These are phyloP conservation scores for Noctua janthe DNA, from an alignment of 2,888 invertebrate genomes.

Conservation along the genomic window DNA sequence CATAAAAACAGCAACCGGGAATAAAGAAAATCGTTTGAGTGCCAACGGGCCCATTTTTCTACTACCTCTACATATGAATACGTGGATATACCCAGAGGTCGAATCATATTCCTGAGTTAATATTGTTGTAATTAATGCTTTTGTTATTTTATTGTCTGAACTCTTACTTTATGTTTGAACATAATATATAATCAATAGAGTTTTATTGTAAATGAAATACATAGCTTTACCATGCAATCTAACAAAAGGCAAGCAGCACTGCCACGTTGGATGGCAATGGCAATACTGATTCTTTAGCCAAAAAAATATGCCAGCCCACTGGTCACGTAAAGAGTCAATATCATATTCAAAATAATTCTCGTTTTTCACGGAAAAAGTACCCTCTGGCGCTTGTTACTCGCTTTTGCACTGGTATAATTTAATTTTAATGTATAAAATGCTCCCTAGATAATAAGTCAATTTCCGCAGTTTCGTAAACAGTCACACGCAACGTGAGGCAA, in stretches of 20 bases:
- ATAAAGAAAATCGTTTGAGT: constrained; percentile 59
- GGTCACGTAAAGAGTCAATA: not conserved
- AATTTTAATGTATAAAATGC: constrained; percentile 45
- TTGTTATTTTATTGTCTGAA: constrained; percentile 4
- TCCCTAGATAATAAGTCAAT: constrained; percentile 57
- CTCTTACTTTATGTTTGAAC: constrained; percentile 2
- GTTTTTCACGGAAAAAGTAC: not conserved
- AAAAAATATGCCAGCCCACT: not conserved
- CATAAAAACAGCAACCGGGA: constrained; percentile 54
- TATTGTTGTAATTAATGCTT: constrained; percentile 19
- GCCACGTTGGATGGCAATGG: not conserved
- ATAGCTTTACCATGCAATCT: not conserved
- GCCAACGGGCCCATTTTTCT: constrained; percentile 48
- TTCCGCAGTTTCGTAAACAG: constrained; percentile 48
- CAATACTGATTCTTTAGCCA: not conserved
- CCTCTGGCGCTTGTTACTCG: not conserved
- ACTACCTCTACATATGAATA: not conserved
- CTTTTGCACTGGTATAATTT: constrained; percentile 34
- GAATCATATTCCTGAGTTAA: constrained; percentile 38
- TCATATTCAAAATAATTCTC: constrained; percentile 33
- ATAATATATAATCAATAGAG: not conserved
- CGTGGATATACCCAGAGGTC: constrained; percentile 9
- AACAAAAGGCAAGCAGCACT: not conserved
- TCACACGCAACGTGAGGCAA: constrained; percentile 52
- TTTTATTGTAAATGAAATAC: not conserved